These are phyloP conservation scores for Invenusta paracnida DNA, from an alignment of 2,888 invertebrate species.

Conservation along the genomic window DNA sequence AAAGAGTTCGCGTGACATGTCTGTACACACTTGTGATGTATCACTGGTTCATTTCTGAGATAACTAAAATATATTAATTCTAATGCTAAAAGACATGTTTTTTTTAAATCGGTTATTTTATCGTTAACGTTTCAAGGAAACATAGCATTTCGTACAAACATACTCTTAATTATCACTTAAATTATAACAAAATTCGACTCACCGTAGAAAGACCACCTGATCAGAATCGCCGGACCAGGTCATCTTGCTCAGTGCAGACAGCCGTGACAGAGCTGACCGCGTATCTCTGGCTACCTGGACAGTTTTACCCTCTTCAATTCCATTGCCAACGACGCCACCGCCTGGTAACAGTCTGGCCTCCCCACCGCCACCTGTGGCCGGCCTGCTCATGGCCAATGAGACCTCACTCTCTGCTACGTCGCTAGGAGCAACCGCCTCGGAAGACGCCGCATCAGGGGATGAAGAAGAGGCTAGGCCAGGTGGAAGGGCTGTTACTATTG, in stretches of 20 bases:
- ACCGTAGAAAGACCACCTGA: slow-evolving; percentile 54
- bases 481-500: slow-evolving; percentile 47
- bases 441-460: no score
- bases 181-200: no score
- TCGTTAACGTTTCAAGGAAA: no score
- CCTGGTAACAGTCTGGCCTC: slow-evolving; percentile 48
- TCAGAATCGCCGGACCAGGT: slow-evolving; percentile 54
- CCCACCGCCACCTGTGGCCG: not conserved
- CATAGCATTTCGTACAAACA: no score
- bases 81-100: no score
- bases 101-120: no score
- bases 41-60: no score
- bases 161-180: no score
- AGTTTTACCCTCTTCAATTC: slow-evolving; percentile 37
- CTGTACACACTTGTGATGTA: no score
- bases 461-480: slow-evolving; percentile 48
- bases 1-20: no score
- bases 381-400: not conserved
- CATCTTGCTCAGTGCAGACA: slow-evolving; percentile 55
- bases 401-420: slow-evolving; percentile 43
- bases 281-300: slow-evolving; percentile 42
- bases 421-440: slow-evolving; percentile 47
- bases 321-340: slow-evolving; percentile 48
- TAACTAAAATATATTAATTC: no score
- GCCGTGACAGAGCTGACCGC: slow-evolving; percentile 49